Percentiles rank a stretch among this genome's conserved stretches.
Conservation (phyloP, 2,113 vertebrate genomes). For the Ptilorrhoa leucosticta region DNA sequence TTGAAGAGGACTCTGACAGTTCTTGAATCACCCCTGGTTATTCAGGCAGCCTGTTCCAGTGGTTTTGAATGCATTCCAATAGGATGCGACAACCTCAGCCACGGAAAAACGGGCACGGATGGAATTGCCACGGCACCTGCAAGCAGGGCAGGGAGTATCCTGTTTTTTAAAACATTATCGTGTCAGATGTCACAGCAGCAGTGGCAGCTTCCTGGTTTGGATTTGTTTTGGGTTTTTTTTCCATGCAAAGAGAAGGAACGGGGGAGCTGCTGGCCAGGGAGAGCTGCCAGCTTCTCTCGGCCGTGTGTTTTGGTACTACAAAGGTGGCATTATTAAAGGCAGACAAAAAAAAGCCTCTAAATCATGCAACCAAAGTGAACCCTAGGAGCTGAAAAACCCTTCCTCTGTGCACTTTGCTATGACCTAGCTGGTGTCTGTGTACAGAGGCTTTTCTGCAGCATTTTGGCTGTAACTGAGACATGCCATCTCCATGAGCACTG, state of each 20-base stretch:
- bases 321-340: conserved; percentile 1
- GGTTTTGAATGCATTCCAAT: neutral
- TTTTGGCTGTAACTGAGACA: neutral
- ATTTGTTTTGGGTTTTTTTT: neutral
- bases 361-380: neutral
- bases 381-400: neutral
- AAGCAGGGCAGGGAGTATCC: neutral
- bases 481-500: neutral
- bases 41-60: neutral
- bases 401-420: neutral
- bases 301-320: neutral
- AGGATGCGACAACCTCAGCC: neutral
- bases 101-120: neutral
- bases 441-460: neutral
- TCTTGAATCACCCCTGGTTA: neutral
- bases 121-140: neutral
- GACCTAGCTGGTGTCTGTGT: neutral
- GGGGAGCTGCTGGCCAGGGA: neutral
- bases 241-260: neutral
- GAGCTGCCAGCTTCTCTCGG: neutral
- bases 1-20: neutral
- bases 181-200: neutral
- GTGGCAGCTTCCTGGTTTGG: neutral
- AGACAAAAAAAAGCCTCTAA: neutral
- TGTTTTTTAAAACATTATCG: neutral